Conservation (phyloP, 2,888 invertebrate genomes). For the Tinea pellionella region DNA sequence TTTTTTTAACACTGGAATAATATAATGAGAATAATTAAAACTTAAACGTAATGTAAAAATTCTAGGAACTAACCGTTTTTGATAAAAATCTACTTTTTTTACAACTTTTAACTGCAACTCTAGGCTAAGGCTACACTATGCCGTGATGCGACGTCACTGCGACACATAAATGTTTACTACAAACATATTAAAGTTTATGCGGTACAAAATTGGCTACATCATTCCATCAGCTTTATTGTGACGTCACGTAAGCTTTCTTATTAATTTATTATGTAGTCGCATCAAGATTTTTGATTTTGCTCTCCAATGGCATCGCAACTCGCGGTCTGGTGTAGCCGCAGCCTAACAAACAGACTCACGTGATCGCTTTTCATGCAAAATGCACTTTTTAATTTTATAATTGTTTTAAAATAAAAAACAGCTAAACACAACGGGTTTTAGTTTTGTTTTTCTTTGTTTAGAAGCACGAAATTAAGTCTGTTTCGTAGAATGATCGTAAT, state of each 20-base stretch:
- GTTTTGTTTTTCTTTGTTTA: neutral
- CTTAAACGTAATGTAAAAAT: neutral
- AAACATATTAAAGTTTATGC: too few relatives aligned
- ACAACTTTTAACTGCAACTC: too few relatives aligned
- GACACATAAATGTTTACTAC: too few relatives aligned
- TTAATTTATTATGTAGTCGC: too few relatives aligned
- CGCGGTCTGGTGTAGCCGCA: neutral
- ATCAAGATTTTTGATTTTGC: too few relatives aligned
- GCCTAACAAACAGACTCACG: neutral
- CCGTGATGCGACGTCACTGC: too few relatives aligned
- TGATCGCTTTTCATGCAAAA: constrained; percentile 1
- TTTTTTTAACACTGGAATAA: neutral
- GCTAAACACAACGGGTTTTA: neutral
- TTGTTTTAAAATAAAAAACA: constrained; percentile 1
- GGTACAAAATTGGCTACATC: too few relatives aligned
- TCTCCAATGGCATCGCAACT: too few relatives aligned
- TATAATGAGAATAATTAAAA: neutral
- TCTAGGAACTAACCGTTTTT: neutral
- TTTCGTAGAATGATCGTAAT: constrained; percentile 9
- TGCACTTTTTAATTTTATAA: constrained; percentile 8
- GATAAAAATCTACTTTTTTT: constrained; percentile 4
- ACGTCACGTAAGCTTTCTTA: too few relatives aligned
- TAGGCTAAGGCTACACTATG: too few relatives aligned
- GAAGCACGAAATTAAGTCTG: neutral
- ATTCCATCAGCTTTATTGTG: too few relatives aligned